phyloP scores from a whole-genome alignment of 2,113 vertebrate species.

The Gallinago jamesoni region DNA sequence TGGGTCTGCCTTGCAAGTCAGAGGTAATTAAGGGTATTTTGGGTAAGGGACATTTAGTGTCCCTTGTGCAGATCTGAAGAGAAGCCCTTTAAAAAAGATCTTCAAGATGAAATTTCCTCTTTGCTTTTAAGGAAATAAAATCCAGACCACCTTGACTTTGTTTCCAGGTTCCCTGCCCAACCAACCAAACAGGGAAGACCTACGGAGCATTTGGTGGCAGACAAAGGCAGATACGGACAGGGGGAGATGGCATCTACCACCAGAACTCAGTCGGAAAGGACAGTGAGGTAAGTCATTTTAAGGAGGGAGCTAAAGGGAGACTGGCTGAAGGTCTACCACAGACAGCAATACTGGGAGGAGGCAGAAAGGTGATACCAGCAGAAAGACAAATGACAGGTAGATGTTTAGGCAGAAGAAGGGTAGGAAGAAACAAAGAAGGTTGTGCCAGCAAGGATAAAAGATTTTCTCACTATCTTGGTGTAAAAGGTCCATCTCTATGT shows the following conservation, averaged over 20 bases:
- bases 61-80: not conserved
- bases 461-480: not conserved
- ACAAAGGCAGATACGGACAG: not conserved
- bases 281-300: not conserved
- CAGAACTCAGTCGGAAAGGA: not conserved
- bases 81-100: not conserved
- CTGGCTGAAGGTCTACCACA: not conserved
- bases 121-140: not conserved
- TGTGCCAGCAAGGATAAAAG: not conserved
- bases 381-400: not conserved
- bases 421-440: not conserved
- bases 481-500: not conserved
- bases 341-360: not conserved
- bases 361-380: not conserved
- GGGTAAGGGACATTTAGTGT: not conserved
- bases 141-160: not conserved
- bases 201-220: accelerated
- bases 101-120: not conserved
- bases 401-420: not conserved
- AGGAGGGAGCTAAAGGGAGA: not conserved
- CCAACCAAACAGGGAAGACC: not conserved
- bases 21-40: not conserved
- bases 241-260: not conserved
- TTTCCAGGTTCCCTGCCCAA: not conserved
- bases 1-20: not conserved